Evolutionary conservation across 1,140 invertebrate species (phyloP).

Genomic region (Drosophila baimaii): DNA sequence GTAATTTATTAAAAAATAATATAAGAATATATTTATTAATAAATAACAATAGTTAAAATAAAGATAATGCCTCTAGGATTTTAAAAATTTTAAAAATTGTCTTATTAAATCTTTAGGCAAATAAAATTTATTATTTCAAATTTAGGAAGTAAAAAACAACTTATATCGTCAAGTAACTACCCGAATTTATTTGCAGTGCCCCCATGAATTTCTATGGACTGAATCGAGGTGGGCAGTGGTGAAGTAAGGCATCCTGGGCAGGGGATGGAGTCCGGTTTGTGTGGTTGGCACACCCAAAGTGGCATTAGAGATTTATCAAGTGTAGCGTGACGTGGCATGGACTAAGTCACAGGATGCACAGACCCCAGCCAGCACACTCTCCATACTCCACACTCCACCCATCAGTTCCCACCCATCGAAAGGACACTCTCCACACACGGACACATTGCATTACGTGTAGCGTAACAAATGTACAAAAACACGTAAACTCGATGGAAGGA

Average conservation of each 20-base stretch:
- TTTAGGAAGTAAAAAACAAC: too few species aligned
- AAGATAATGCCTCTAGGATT: too few species aligned
- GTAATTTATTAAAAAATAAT: not conserved
- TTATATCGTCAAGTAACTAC: too few species aligned
- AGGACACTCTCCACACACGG: conserved; percentile 24
- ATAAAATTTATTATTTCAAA: too few species aligned
- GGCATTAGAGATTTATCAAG: conserved; percentile 83
- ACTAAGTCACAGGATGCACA: conserved; percentile 55
- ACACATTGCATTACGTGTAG: conserved; percentile 80
- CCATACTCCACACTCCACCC: not conserved
- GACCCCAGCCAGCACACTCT: conserved; percentile 16
- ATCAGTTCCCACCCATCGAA: conserved; percentile 1
- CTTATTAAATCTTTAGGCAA: not conserved
- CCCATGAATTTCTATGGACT: not conserved
- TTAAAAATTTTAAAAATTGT: too few species aligned
- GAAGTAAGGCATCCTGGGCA: conserved; percentile 7
- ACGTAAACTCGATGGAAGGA: conserved; percentile 64
- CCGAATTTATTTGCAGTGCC: not conserved
- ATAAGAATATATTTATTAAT: too few species aligned
- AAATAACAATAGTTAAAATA: too few species aligned
- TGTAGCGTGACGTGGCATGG: conserved; percentile 80
- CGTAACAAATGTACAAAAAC: conserved; percentile 83
- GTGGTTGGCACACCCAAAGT: conserved; percentile 78
- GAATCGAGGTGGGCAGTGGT: conserved; percentile 6
- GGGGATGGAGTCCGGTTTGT: conserved; percentile 23